Conservation (phyloP, 2,113 vertebrate species). For the Lanius ludovicianus region DNA sequence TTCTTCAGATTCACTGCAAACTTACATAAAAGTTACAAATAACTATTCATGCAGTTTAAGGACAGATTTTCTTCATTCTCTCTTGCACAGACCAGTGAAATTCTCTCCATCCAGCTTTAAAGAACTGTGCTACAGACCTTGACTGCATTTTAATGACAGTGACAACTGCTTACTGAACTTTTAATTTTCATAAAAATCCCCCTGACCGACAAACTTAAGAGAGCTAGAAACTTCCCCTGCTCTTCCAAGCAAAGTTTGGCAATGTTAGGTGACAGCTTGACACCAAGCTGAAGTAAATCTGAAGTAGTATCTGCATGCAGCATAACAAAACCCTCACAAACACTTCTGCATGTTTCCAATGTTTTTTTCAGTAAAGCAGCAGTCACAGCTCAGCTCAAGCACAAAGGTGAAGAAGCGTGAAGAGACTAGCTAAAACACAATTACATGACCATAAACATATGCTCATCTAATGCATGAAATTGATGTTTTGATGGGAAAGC, state of each 20-base stretch:
- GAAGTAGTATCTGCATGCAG: background rate
- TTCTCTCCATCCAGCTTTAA: background rate
- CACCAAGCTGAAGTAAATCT: background rate
- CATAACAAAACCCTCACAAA: background rate
- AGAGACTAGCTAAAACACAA: background rate
- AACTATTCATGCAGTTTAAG: background rate
- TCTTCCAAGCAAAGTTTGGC: background rate
- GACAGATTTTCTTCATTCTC: background rate
- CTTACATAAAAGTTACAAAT: constrained; percentile 27
- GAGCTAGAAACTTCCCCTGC: background rate
- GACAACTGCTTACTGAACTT: background rate
- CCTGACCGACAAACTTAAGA: background rate
- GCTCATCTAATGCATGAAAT: background rate
- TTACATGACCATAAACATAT: background rate
- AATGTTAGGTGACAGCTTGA: background rate
- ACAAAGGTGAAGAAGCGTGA: background rate
- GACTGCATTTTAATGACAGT: background rate
- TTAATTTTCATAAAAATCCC: background rate
- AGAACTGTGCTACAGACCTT: background rate
- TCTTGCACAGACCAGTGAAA: background rate
- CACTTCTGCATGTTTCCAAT: background rate
- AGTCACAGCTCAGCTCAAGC: background rate
- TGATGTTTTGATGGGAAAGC: background rate
- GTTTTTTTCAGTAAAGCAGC: background rate
- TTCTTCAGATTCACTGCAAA: constrained; percentile 19